Evolutionary conservation across 2,797 vertebrate species (phyloP).

Genomic region (Lepus townsendii): DNA sequence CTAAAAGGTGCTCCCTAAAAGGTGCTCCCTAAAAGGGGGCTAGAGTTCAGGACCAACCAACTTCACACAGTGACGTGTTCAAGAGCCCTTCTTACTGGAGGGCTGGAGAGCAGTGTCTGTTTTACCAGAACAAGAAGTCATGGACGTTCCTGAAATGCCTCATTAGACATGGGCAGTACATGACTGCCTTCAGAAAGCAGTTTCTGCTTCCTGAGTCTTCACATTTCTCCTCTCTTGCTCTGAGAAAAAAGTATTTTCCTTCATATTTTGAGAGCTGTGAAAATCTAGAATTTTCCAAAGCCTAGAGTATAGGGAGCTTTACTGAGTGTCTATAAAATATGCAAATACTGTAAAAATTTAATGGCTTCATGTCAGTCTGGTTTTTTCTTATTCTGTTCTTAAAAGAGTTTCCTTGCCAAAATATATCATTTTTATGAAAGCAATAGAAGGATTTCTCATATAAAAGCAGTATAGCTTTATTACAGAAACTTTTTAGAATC

Average conservation of each 20-base stretch:
- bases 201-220: conserved; percentile 43
- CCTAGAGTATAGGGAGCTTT: conserved; percentile 57
- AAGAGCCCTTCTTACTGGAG: neutral
- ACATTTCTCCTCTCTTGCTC: neutral
- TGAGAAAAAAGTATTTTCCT: neutral
- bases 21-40: neutral
- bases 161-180: neutral
- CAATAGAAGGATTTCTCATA: conserved; percentile 50
- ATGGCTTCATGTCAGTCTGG: neutral
- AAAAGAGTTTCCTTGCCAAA: conserved; percentile 59
- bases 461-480: conserved; percentile 52
- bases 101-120: neutral
- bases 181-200: conserved; percentile 14
- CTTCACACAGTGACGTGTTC: neutral
- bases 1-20: neutral
- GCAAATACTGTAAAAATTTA: conserved; percentile 62
- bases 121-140: neutral
- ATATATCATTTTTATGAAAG: conserved; percentile 48
- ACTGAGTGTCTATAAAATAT: conserved; percentile 50
- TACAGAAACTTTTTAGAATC: conserved; percentile 40
- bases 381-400: conserved; percentile 54
- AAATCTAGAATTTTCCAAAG: conserved; percentile 43
- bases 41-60: neutral
- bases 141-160: neutral
- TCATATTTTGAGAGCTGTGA: conserved; percentile 16